A percentile compares a stretch with the other conserved stretches of the same genome.
Conservation (phyloP, 2,797 vertebrate species). For the Ambastaia sidthimunki region DNA sequence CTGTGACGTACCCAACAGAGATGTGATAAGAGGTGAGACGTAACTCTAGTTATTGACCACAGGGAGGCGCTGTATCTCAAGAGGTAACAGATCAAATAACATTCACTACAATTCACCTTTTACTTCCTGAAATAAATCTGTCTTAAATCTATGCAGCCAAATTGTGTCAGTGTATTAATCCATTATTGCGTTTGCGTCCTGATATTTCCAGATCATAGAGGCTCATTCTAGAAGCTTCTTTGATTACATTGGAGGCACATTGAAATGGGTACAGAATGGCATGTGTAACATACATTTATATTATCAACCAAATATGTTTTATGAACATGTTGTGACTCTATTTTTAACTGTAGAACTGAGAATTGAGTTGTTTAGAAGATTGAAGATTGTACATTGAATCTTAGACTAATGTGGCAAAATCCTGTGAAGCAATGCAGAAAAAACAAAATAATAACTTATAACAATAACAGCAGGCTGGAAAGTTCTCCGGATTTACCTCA, state of each 20-base stretch:
- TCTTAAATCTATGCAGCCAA: no score
- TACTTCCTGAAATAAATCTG: not conserved
- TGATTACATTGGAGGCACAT: not conserved
- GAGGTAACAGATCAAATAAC: not conserved
- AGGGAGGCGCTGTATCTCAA: conserved; percentile 62
- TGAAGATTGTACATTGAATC: no score
- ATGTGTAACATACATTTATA: no score
- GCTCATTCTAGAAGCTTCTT: not conserved
- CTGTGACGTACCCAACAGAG: not conserved
- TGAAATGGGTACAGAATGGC: no score
- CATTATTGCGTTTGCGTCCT: not conserved
- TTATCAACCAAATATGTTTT: not conserved
- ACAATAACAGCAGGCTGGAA: conserved; percentile 14
- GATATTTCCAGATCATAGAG: not conserved
- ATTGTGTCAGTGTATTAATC: not conserved
- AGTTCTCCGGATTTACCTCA: conserved; percentile 43
- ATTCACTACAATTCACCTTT: not conserved
- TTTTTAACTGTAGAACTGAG: not conserved
- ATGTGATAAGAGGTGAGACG: not conserved
- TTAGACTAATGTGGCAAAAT: not conserved
- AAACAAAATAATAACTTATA: no score
- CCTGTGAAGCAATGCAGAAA: not conserved
- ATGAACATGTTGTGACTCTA: no score
- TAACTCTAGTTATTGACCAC: conserved; percentile 58
- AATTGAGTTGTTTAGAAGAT: not conserved